Percentiles rank a stretch among this genome's conserved stretches.
phyloP scores from a whole-genome alignment of 2,797 vertebrate species.

The Falco rusticolus region DNA sequence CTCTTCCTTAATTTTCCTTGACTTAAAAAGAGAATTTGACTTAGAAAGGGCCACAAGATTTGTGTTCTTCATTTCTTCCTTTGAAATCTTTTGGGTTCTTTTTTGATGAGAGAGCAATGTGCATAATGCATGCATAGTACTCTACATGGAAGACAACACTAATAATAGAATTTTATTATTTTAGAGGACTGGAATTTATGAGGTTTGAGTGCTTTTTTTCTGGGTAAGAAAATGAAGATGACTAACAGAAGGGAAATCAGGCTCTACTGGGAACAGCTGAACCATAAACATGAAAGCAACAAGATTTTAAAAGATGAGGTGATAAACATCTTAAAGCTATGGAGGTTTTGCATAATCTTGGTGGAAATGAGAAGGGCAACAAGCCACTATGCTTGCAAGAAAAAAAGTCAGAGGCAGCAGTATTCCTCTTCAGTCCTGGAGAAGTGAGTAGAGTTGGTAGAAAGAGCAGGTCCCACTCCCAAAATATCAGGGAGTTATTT shows the following conservation, averaged over 20 bases:
- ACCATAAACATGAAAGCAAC: background rate
- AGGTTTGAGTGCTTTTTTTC: background rate
- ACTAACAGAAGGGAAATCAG: conserved; percentile 21
- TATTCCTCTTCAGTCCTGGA: background rate
- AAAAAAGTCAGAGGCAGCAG: background rate
- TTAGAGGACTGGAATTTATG: background rate
- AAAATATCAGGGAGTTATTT: background rate
- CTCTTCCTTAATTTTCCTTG: background rate
- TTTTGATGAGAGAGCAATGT: background rate
- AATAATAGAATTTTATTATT: background rate
- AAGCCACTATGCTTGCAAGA: background rate
- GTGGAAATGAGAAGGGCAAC: background rate
- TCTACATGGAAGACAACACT: background rate
- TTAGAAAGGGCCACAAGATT: background rate
- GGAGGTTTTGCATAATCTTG: background rate
- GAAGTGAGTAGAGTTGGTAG: background rate
- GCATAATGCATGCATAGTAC: background rate
- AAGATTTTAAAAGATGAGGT: background rate
- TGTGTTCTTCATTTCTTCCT: background rate
- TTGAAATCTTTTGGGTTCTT: background rate
- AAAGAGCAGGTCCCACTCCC: background rate
- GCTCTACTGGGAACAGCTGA: background rate
- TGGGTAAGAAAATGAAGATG: background rate
- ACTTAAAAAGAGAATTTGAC: background rate
- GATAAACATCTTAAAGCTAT: background rate